These are phyloP conservation scores for Philypnodon macrostomus DNA, from an alignment of 2,797 vertebrate species.

Conservation along the genomic window DNA sequence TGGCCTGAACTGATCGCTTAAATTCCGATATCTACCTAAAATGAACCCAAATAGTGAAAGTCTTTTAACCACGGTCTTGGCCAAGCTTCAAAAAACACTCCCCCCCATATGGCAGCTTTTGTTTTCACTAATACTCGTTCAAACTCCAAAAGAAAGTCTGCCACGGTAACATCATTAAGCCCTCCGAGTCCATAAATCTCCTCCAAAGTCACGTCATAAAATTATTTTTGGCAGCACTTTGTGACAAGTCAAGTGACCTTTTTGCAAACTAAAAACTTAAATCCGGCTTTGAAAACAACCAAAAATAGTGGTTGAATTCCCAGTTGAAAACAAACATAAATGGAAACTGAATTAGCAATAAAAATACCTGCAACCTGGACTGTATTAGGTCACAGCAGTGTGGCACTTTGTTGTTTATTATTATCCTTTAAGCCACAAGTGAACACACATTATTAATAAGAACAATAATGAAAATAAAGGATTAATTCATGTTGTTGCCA, in stretches of 20 bases:
- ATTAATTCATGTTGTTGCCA: constrained; percentile 17
- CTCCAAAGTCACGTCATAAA: neutral
- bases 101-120: constrained; percentile 9
- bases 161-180: neutral
- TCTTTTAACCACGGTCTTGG: constrained; percentile 9
- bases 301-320: constrained; percentile 2
- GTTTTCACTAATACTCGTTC: constrained; percentile 1
- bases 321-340: constrained; percentile 6
- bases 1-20: neutral
- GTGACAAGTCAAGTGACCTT: constrained; percentile 8
- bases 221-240: constrained; percentile 11
- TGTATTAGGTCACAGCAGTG: constrained; percentile 1
- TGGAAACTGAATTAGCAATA: constrained; percentile 4
- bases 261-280: constrained; percentile 3
- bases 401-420: constrained; percentile 18
- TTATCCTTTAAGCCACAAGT: constrained; percentile 15
- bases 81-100: constrained; percentile 9
- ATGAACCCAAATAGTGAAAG: neutral
- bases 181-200: constrained; percentile 1
- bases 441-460: constrained; percentile 7
- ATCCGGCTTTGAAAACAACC: constrained; percentile 4
- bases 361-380: neutral
- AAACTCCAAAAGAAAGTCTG: constrained; percentile 3
- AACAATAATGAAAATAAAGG: constrained; percentile 10
- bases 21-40: neutral